A percentile compares a stretch with the other conserved stretches of the same genome.
phyloP scores from a whole-genome alignment of 2,888 invertebrate species.

The Hetaerina titia region DNA sequence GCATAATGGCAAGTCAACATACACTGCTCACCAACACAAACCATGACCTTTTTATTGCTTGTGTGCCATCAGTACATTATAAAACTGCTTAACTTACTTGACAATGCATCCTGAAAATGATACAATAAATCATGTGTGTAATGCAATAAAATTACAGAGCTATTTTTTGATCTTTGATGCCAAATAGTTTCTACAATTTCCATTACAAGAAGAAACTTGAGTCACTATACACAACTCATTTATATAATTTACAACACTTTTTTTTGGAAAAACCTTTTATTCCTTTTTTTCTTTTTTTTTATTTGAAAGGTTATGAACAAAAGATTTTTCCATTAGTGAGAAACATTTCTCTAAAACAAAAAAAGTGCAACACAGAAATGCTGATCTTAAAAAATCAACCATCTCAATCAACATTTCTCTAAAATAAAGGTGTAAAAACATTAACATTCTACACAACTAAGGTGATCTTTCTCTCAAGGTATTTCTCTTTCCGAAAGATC shows the following conservation, averaged over 20 bases:
- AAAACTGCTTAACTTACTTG: neutral
- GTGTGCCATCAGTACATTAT: conserved; percentile 21
- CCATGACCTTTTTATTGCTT: neutral
- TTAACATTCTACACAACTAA: conserved; percentile 32
- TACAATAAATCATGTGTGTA: neutral
- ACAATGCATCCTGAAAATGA: neutral
- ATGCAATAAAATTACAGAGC: neutral
- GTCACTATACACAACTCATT: neutral
- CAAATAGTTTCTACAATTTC: neutral
- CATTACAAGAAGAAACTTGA: conserved; percentile 29
- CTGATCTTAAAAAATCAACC: conserved; percentile 28
- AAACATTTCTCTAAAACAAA: neutral
- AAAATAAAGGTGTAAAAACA: conserved; percentile 24
- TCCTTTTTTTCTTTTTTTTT: conserved; percentile 46
- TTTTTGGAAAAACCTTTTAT: conserved; percentile 57
- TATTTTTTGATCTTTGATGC: conserved; percentile 8
- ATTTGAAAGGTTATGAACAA: conserved; percentile 47
- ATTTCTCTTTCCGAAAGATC: neutral
- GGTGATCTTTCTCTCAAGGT: neutral
- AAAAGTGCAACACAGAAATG: conserved; percentile 35
- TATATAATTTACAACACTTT: conserved; percentile 1
- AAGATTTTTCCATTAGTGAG: conserved; percentile 48
- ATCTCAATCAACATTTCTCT: neutral
- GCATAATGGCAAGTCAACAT: neutral
- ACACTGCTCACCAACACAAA: neutral